Percentiles rank a stretch among this genome's conserved stretches.
Conservation (phyloP, 2,888 invertebrate species). For the Lithophane semibrunnea region DNA sequence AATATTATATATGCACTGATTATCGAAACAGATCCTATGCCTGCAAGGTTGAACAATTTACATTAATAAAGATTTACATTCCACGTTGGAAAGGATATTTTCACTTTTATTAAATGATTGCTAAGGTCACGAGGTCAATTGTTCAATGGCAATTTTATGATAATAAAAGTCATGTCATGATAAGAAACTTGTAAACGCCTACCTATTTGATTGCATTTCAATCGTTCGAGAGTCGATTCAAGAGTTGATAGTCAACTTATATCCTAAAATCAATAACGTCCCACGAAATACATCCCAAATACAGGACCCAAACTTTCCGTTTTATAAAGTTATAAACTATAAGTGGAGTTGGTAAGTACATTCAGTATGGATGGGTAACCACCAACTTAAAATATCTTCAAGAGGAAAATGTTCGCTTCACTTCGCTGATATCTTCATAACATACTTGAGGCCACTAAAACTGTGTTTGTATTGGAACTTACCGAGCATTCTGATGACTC, state of each 20-base stretch:
- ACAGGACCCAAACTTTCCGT: background rate
- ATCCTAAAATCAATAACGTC: background rate
- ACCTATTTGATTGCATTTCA: background rate
- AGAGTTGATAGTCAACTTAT: background rate
- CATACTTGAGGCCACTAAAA: conserved; percentile 13
- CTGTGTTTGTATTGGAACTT: conserved; percentile 78
- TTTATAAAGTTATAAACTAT: conserved; percentile 8
- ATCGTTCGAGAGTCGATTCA: background rate
- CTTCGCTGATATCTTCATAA: conserved; percentile 1
- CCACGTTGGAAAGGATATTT: conserved; percentile 15
- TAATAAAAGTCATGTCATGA: too few species aligned
- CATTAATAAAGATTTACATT: conserved; percentile 17
- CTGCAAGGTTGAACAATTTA: conserved; percentile 2
- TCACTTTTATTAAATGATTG: conserved; percentile 2
- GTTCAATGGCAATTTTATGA: conserved; percentile 15
- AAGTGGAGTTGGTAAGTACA: background rate
- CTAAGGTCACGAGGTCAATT: background rate
- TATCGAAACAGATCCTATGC: background rate
- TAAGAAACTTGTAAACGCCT: background rate
- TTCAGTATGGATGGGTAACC: background rate
- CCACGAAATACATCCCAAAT: background rate
- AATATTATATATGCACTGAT: background rate
- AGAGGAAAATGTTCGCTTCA: background rate
- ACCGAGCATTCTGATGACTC: conserved; percentile 96
- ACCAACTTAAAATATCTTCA: background rate